Conservation (phyloP, 2,888 invertebrate genomes). For the Amphipoea oculea region DNA sequence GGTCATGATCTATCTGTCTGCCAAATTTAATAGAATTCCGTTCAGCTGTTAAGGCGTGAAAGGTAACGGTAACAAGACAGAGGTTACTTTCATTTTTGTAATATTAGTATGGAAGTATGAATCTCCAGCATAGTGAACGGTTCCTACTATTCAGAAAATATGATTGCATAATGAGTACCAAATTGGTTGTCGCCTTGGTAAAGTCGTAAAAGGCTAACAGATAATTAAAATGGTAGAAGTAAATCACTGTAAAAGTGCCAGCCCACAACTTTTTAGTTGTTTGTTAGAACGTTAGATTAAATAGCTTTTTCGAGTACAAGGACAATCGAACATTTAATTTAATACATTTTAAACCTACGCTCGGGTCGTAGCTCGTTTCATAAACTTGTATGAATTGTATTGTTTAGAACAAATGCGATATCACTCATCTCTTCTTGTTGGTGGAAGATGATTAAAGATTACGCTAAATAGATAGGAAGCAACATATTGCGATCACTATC, state of each 20-base stretch:
- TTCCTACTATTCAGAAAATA: not conserved
- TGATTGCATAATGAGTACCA: conserved; percentile 2
- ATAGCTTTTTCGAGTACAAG: conserved; percentile 21
- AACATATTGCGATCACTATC: not conserved
- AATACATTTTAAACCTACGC: not conserved
- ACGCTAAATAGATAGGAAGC: not conserved
- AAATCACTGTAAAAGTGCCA: conserved; percentile 14
- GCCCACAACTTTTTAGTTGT: conserved; percentile 12
- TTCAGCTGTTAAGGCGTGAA: not conserved
- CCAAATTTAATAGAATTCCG: not conserved
- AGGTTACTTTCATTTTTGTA: not conserved
- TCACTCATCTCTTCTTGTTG: not conserved
- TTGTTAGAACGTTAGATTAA: conserved; percentile 1
- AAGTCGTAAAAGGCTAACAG: conserved; percentile 18
- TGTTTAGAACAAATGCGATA: not conserved
- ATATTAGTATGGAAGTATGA: not conserved
- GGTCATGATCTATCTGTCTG: not conserved
- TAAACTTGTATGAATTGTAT: not conserved
- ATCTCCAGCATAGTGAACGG: not conserved
- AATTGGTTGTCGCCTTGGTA: conserved; percentile 30
- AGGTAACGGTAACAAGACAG: not conserved
- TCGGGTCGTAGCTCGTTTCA: not conserved
- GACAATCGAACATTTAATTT: conserved; percentile 1
- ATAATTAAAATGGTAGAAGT: conserved; percentile 12
- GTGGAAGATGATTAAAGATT: not conserved